A percentile compares a stretch with the other conserved stretches of the same genome.
These are phyloP conservation scores for Drosophila athabasca DNA, from an alignment of 1,140 invertebrate genomes.

Conservation along the genomic window DNA sequence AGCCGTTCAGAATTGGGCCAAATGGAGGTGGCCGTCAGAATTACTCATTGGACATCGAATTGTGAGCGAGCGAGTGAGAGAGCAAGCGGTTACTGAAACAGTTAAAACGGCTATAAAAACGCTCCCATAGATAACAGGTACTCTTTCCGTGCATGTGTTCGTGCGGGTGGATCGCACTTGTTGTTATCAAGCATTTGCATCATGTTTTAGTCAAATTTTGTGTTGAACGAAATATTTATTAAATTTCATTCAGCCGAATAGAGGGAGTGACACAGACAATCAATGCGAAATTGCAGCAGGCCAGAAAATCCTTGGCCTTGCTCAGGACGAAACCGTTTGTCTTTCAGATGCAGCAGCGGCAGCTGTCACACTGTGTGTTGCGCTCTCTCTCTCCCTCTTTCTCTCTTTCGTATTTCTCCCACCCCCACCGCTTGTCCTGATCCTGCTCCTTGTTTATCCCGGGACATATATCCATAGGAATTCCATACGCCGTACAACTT, in stretches of 20 bases:
- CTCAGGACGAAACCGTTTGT: constrained; percentile 26
- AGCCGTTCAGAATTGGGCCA: constrained; percentile 32
- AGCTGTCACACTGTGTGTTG: constrained; percentile 5
- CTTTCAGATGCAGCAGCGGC: constrained; percentile 1
- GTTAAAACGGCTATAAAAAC: constrained; percentile 19
- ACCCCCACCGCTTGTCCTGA: not conserved
- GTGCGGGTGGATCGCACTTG: constrained; percentile 51
- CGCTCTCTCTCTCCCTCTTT: constrained; percentile 7
- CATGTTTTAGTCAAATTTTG: constrained; percentile 22
- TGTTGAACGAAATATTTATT: constrained; percentile 15
- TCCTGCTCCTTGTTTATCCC: constrained; percentile 51
- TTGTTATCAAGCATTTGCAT: constrained; percentile 50
- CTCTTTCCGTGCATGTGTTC: constrained; percentile 6
- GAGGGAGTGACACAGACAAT: not conserved
- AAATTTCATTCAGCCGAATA: too few relatives aligned
- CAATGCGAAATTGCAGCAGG: constrained; percentile 11
- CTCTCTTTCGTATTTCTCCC: not conserved
- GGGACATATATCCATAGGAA: constrained; percentile 34
- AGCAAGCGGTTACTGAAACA: not conserved
- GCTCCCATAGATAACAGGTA: constrained; percentile 41
- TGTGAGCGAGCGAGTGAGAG: not conserved
- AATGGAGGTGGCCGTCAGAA: constrained; percentile 20
- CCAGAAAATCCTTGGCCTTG: constrained; percentile 50
- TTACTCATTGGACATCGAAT: constrained; percentile 31
- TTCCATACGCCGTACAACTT: constrained; percentile 31